Evolutionary conservation across 2,113 vertebrate species (phyloP).

Genomic region (Stigmatopora argus): DNA sequence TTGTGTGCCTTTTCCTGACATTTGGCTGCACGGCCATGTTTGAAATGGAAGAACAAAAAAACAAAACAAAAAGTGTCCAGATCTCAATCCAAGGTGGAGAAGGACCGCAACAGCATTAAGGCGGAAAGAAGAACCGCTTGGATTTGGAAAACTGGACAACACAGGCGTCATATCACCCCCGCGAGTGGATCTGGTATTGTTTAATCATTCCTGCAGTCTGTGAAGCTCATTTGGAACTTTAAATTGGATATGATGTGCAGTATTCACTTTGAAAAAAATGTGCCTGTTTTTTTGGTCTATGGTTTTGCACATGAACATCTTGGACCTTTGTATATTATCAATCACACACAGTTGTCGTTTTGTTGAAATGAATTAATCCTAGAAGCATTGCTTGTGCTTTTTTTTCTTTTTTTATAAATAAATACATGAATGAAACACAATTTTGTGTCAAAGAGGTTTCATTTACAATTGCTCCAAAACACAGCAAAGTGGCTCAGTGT

Average conservation of each 20-base stretch:
- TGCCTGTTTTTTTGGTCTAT: neutral
- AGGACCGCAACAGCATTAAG: slow-evolving; percentile 2
- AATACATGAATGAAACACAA: slow-evolving; percentile 39
- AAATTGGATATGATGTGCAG: neutral
- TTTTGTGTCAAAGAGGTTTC: neutral
- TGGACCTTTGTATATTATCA: neutral
- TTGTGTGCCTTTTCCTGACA: slow-evolving; percentile 19
- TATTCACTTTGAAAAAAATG: neutral
- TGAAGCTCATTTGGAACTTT: neutral
- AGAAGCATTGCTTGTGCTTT: slow-evolving; percentile 27
- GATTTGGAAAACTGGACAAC: slow-evolving; percentile 20
- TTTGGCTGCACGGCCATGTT: slow-evolving; percentile 5
- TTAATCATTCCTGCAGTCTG: slow-evolving; percentile 7
- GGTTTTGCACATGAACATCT: neutral
- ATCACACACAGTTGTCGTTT: neutral
- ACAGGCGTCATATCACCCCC: neutral
- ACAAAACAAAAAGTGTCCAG: slow-evolving; percentile 9
- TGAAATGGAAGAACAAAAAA: slow-evolving; percentile 12
- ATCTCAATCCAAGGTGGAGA: slow-evolving; percentile 41
- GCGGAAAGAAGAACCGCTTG: neutral
- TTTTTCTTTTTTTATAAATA: slow-evolving; percentile 15
- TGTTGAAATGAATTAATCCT: neutral
- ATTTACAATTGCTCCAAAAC: neutral
- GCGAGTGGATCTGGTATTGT: neutral
- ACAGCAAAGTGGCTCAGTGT: neutral